phyloP scores from a whole-genome alignment of 2,113 vertebrate species.

The Ploceus nigricollis region DNA sequence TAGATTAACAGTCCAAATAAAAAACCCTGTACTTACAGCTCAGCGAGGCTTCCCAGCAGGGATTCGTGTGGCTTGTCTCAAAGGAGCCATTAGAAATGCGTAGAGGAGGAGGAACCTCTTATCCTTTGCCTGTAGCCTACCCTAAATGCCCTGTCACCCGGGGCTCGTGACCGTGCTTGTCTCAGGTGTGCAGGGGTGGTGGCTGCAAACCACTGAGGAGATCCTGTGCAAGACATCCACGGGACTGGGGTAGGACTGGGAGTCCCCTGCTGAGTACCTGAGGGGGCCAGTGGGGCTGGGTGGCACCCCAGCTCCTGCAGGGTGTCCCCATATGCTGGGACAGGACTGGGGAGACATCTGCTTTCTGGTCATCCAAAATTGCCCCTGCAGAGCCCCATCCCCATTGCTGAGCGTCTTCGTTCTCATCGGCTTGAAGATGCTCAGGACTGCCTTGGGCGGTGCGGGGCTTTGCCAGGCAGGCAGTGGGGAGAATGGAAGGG shows the following conservation, averaged over 20 bases:
- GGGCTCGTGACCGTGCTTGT: not conserved
- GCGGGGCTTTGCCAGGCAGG: not conserved
- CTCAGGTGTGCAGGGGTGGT: not conserved
- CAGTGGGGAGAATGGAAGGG: not conserved
- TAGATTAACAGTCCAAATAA: slow-evolving; percentile 24
- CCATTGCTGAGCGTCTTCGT: not conserved
- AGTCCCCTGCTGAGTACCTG: not conserved
- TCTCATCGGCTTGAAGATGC: not conserved
- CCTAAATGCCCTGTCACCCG: not conserved
- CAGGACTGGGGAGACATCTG: not conserved
- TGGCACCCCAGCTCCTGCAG: not conserved
- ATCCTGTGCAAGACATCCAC: not conserved
- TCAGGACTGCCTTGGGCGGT: not conserved
- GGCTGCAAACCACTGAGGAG: not conserved
- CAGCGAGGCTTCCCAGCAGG: slow-evolving; percentile 20
- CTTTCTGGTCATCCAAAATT: not conserved
- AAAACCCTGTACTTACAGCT: slow-evolving; percentile 57
- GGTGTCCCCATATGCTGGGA: not conserved
- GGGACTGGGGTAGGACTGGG: not conserved
- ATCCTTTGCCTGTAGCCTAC: not conserved
- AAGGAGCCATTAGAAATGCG: slow-evolving; percentile 14
- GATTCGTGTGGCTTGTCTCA: slow-evolving; percentile 30
- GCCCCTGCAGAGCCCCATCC: not conserved
- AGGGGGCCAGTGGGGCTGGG: not conserved
- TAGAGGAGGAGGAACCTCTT: not conserved